A percentile compares a stretch with the other conserved stretches of the same genome.
Evolutionary conservation across 2,797 vertebrate genomes (phyloP).

Genomic region (Enteromius viviparus): DNA sequence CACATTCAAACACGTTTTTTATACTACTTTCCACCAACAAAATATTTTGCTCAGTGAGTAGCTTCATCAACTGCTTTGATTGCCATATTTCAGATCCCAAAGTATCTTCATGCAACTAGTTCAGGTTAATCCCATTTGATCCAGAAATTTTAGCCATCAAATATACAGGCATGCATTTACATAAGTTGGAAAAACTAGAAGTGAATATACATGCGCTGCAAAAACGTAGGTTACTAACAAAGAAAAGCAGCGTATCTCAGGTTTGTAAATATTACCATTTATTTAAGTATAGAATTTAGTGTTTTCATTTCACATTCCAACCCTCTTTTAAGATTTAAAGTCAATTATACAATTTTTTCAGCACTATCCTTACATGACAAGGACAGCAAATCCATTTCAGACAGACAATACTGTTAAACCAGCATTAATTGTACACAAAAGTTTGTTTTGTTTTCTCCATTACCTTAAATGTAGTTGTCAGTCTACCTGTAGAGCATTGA

Average conservation of each 20-base stretch:
- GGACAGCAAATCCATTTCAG: slow-evolving; percentile 65
- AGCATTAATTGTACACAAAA: slow-evolving; percentile 67
- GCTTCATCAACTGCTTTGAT: neutral
- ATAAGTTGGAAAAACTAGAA: neutral
- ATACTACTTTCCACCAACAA: neutral
- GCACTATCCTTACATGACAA: slow-evolving; percentile 69
- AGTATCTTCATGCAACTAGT: neutral
- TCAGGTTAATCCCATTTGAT: neutral
- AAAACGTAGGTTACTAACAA: neutral
- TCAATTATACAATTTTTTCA: slow-evolving; percentile 76
- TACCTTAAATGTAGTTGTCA: slow-evolving; percentile 58
- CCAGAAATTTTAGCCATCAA: neutral
- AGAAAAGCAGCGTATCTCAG: slow-evolving; percentile 29
- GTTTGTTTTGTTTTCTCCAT: slow-evolving; percentile 39
- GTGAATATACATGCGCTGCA: neutral
- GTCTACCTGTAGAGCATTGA: slow-evolving; percentile 66
- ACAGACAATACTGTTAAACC: slow-evolving; percentile 73
- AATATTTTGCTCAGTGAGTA: no score
- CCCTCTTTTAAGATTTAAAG: slow-evolving; percentile 75
- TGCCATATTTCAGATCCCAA: neutral
- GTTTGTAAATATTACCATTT: slow-evolving; percentile 84
- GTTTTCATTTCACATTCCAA: slow-evolving; percentile 73
- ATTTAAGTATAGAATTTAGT: slow-evolving; percentile 83
- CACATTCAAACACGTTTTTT: neutral
- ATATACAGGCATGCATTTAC: neutral